Base-by-base conservation (phyloP, 2,888 invertebrate genomes). In the Acronicta psi region DNA sequence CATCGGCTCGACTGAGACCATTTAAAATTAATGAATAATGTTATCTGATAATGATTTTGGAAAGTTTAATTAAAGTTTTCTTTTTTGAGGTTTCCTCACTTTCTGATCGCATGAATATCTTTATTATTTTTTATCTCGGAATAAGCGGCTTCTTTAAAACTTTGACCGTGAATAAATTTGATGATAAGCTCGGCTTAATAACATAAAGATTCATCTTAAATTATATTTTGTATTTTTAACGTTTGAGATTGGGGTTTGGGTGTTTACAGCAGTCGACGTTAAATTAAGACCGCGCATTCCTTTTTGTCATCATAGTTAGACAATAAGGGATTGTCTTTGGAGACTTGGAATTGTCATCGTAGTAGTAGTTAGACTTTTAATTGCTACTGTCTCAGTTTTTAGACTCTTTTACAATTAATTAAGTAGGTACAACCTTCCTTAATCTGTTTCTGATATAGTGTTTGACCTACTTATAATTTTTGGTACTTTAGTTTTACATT, bases 21-120 rank as follows among this genome's bases (percentile, higher is more conserved):
- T 93, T 93, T 92, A 89, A 93, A 93, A 93, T 94, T 94, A 93
- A 93, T 93, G 92, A 93, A 92, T 93, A 92, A 92, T 93, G 91
- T 93, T 93, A 93, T 94, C 93, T 90, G 90, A 92, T 93, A 92
- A 93, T 89, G 90, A 91, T 92, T 89, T 85, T 82, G 84, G 77
- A 82, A 91, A 92, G 91, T 92, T 93, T 92, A 93, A 93, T 93
- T 93, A 90, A 93, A 93, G 89, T 93, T 92, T 86, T 83, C 81
- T 85, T 89, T 82, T 78, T 59, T 68, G 70, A 73, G 69, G 87
- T 90, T 86, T 85, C 81, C 77, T 82, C 84, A 85, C 82, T 89
- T 89, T 87, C 87, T 90, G 89, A 90, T 91, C 87, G 87, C 85
- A 85, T 84, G 86, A 90, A 89, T 90, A 88, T 90, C 88, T 90